These are phyloP conservation scores for Pocillopora damicornis DNA, from an alignment of 64 coral and sea anemone species.

Conservation along the genomic window DNA sequence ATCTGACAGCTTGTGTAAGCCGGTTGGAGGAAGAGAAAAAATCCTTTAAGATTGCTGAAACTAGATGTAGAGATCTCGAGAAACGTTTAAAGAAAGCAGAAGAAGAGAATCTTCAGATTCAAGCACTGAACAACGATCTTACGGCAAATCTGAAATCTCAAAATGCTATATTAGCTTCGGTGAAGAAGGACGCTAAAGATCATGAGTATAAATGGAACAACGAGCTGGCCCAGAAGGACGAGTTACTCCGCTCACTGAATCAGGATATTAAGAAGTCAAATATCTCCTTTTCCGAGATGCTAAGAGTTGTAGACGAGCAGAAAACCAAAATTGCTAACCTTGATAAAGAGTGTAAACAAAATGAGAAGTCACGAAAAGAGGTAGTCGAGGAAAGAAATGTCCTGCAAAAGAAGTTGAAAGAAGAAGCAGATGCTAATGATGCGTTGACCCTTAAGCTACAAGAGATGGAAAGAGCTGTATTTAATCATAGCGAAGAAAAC, in stretches of 20 bases:
- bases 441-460: background rate
- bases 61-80: conserved; percentile 21
- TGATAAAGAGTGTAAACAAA: conserved; percentile 9
- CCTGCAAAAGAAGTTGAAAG: conserved; percentile 9
- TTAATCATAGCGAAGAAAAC: conserved; percentile 50
- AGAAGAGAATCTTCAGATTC: conserved; percentile 12
- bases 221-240: conserved; percentile 10
- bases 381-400: background rate
- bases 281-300: background rate
- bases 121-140: background rate
- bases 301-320: conserved; percentile 24
- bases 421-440: conserved; percentile 5
- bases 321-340: conserved; percentile 18
- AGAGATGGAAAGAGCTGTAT: background rate
- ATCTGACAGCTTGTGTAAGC: background rate
- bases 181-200: conserved; percentile 10
- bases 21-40: conserved; percentile 32
- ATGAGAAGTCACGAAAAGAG: conserved; percentile 29
- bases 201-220: conserved; percentile 17
- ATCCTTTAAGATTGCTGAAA: conserved; percentile 16
- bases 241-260: conserved; percentile 1
- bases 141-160: conserved; percentile 8
- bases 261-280: conserved; percentile 33
- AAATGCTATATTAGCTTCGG: background rate
- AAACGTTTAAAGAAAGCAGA: conserved; percentile 24